Evolutionary conservation across 1,140 invertebrate species (phyloP).

Genomic region (Drosophila watanabei): DNA sequence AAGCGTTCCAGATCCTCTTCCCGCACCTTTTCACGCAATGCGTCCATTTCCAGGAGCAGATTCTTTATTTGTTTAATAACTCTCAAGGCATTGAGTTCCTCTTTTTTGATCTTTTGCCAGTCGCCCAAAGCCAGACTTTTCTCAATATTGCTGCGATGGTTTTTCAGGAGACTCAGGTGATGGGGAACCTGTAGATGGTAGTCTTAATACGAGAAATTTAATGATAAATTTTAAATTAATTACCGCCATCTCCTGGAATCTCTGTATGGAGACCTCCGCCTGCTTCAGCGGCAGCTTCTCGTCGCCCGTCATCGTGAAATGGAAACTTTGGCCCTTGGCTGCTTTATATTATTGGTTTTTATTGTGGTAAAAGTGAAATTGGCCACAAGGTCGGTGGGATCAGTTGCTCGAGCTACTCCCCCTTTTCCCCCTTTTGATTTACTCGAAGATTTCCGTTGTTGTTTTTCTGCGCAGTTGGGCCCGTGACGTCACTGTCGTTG

Average conservation of each 20-base stretch:
- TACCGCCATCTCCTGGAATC: slow-evolving; percentile 91
- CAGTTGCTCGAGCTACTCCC: neutral
- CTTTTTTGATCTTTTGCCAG: slow-evolving; percentile 88
- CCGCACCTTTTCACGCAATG: slow-evolving; percentile 88
- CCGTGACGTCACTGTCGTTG: slow-evolving; percentile 34
- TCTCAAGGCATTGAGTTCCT: slow-evolving; percentile 89
- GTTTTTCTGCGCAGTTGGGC: slow-evolving; percentile 49
- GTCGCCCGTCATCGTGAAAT: slow-evolving; percentile 57
- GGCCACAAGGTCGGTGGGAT: slow-evolving; percentile 21
- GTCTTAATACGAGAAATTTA: fast-evolving
- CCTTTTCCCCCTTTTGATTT: neutral
- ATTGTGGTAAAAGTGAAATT: slow-evolving; percentile 60
- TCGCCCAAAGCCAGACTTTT: slow-evolving; percentile 87
- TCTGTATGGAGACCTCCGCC: slow-evolving; percentile 90
- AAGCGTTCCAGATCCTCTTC: slow-evolving; percentile 88
- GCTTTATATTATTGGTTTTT: slow-evolving; percentile 6
- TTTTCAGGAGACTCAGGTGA: slow-evolving; percentile 89
- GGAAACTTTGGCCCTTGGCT: neutral
- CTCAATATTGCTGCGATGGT: slow-evolving; percentile 89
- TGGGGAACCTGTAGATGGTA: slow-evolving; percentile 86
- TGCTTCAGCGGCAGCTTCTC: slow-evolving; percentile 89
- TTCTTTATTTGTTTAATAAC: slow-evolving; percentile 90
- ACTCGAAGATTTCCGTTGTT: slow-evolving; percentile 19
- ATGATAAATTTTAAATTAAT: no score
- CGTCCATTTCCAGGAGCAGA: slow-evolving; percentile 90